Evolutionary conservation across 2,113 vertebrate genomes (phyloP), one percentile per base, ranked within the genome.

Genomic region (Sclerurus mexicanus): DNA sequence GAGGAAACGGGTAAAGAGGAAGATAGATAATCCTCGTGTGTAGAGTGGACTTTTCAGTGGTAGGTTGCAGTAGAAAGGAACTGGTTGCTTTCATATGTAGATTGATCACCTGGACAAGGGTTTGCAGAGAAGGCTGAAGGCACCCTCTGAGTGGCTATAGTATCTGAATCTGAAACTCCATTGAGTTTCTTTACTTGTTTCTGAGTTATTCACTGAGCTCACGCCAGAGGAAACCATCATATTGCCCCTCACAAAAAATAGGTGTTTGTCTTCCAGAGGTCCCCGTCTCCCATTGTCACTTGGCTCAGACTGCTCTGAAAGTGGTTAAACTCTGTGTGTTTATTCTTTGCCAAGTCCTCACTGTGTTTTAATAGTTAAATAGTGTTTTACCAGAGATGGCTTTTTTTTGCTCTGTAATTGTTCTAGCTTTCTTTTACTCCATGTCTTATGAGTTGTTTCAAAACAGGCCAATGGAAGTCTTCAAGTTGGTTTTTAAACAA

Each of bases 401-500:
- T 85, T 47, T 44, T 46, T 96, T 95, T 68, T 72, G 33, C 39
- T 83, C 21, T 68, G 30, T 64, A 47, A 72, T 88, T 86, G 16
- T 84, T 93, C 69, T 66, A 23, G 24, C 72, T 92, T 95, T 83
- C 33, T 83, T 84, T 85, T 90, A 75, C 42, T 94, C n/a, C 31
- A 28, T 77, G 86, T 74, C 79, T 86, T 95, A 88, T 47, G 55
- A 73, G 77, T 67, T 50, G 47, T 94, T 92, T 77, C 75, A 90
- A 66, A 96, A 76, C 59, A 76, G 55, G 39, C 83, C 83, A 88
- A 35, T 94, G 89, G 80, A 94, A 95, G 37, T 71, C 47, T 78
- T 92, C 89, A 94, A 60, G 49, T 35, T 74, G 14, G 25, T 78
- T 89, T 91, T 85, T 81, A 96, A 96, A 94, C 87, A 95, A 59